Conservation (phyloP, 2,888 invertebrate genomes). For the Heterodera filipjevi region DNA sequence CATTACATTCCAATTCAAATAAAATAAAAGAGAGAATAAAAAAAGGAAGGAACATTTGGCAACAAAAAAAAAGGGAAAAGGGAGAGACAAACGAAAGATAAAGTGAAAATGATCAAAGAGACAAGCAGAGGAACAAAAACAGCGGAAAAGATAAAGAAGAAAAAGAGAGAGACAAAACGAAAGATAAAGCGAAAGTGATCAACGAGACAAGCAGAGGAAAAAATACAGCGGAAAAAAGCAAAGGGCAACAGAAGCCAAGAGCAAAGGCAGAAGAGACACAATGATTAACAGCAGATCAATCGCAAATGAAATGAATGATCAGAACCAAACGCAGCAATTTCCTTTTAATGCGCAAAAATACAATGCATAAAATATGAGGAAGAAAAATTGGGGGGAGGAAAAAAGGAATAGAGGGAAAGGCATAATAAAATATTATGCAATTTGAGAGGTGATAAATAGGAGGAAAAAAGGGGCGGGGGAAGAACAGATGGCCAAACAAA, state of each 20-base stretch:
- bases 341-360: too few species aligned
- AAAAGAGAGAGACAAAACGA: background rate
- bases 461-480: too few species aligned
- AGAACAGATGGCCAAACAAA: slow-evolving; percentile 6
- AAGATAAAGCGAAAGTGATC: too few species aligned
- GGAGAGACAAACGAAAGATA: too few species aligned
- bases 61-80: background rate
- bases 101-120: too few species aligned
- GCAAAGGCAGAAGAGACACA: too few species aligned
- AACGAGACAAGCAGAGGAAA: too few species aligned
- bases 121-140: background rate
- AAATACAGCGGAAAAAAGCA: too few species aligned
- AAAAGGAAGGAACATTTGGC: background rate
- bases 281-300: too few species aligned
- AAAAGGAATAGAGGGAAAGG: background rate
- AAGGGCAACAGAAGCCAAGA: too few species aligned
- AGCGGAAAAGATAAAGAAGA: background rate
- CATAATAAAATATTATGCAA: background rate
- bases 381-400: background rate
- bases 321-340: too few species aligned
- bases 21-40: background rate
- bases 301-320: too few species aligned
- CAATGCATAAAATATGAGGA: background rate
- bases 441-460: background rate
- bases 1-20: background rate